Evolutionary conservation across 2,113 vertebrate genomes (phyloP), one percentile per base, ranked within the genome.

Genomic region (Lontra canadensis): DNA sequence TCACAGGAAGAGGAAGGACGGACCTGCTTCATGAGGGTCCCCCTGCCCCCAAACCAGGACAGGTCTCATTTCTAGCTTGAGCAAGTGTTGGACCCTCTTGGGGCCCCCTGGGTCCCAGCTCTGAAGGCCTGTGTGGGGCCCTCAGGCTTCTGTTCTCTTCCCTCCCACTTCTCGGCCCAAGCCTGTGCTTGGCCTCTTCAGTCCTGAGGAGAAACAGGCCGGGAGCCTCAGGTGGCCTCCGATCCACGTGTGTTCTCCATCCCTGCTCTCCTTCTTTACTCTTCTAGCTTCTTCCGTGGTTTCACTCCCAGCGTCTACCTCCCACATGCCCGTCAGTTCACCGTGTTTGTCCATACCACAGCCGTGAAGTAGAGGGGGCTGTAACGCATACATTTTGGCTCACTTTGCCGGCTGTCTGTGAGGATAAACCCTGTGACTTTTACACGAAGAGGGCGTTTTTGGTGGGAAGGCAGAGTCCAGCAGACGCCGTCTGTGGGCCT

Each of bases 61-160:
- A 13, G n/a, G 21, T 31, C 36, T 18, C 73, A 13, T 25, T 57
- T 36, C 61, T 2, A 42, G 67, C 29, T 29, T 12, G 23, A 39
- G 29, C 21, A 31, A 18, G 13, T 10, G 42, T 29, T 0, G 0
- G 34, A 23, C 23, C 7, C 69, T 67, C 73, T 26, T 2, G 12
- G 12, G 11, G 42, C 8, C 21, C 34, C 12, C 34, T 0, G 0
- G 39, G 36, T 14, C 26, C 5, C 11, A 36, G 42, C 34, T 65
- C 26, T 4, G 15, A 42, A 9, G 6, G 6, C 57, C 26, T n/a
- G 7, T 25, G 55, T 25, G 59, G 12, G 42, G 34, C 29, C 57
- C 18, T 4, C 13, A 10, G 42, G 17, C 18, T 44, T 57, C 47
- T 44, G 31, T 21, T 4, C 14, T 44, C 73, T 4, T 76, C 25